phyloP scores from a whole-genome alignment of 2,888 invertebrate genomes.

The Thumatha senex region DNA sequence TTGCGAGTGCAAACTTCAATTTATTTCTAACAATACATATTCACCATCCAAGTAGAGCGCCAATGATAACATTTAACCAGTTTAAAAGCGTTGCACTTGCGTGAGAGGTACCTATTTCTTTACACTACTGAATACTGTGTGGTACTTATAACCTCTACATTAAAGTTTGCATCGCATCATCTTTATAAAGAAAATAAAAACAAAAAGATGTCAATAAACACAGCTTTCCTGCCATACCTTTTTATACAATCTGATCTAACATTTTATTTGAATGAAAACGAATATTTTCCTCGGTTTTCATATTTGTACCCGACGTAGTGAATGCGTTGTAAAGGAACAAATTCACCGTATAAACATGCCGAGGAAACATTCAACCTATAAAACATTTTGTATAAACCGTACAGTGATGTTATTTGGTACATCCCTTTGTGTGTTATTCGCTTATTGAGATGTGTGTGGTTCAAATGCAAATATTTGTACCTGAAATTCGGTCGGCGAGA shows the following conservation, averaged over 20 bases:
- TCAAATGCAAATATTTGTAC: constrained; percentile 18
- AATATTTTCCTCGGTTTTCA: background rate
- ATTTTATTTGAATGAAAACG: background rate
- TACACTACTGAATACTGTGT: too few species aligned
- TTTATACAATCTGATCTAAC: background rate
- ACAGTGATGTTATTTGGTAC: background rate
- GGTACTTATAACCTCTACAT: too few species aligned
- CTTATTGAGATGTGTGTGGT: constrained; percentile 2
- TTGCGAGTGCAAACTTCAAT: too few species aligned
- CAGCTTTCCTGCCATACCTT: too few species aligned
- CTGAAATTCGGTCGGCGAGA: background rate
- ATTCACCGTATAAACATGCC: constrained; percentile 3
- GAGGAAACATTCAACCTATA: background rate
- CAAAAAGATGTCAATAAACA: too few species aligned
- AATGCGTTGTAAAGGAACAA: constrained; percentile 7
- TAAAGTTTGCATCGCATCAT: too few species aligned
- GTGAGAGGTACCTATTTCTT: too few species aligned
- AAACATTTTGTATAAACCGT: background rate
- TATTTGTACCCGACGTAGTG: background rate
- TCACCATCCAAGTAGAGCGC: too few species aligned
- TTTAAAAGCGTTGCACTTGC: too few species aligned
- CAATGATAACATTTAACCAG: too few species aligned
- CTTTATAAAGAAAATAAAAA: too few species aligned
- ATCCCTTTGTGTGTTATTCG: background rate
- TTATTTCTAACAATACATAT: too few species aligned